Percentiles rank a stretch among this genome's conserved stretches.
Evolutionary conservation across 2,113 vertebrate genomes (phyloP).

Genomic region (Lepidothrix coronata): DNA sequence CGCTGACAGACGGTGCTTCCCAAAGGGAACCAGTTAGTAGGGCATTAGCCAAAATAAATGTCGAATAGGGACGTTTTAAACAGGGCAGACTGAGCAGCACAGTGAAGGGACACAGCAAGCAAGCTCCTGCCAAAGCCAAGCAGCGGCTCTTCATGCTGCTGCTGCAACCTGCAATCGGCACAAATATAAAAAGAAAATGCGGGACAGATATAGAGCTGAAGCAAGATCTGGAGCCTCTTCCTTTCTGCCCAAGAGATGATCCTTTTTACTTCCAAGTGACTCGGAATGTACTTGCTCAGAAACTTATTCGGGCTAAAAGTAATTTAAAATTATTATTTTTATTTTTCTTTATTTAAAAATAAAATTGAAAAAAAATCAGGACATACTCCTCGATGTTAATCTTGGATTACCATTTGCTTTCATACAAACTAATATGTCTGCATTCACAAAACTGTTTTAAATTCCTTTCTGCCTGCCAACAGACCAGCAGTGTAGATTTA

Average conservation of each 20-base stretch:
- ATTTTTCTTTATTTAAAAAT: background rate
- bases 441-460: background rate
- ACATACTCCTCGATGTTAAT: background rate
- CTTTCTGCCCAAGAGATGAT: background rate
- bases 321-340: background rate
- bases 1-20: background rate
- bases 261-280: background rate
- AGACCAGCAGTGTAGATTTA: background rate
- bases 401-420: background rate
- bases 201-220: rapidly evolving
- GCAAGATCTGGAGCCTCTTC: background rate
- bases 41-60: background rate
- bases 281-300: background rate
- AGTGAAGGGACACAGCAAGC: background rate
- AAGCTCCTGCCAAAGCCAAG: background rate
- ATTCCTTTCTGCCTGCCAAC: background rate
- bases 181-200: rapidly evolving
- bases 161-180: background rate
- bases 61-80: background rate
- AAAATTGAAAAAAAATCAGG: background rate
- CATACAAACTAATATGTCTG: background rate
- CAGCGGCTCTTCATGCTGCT: background rate
- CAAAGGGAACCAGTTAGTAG: background rate
- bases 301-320: rapidly evolving
- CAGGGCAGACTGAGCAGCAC: background rate